Evolutionary conservation across 2,113 vertebrate genomes (phyloP), one percentile per base, ranked within the genome.

Genomic region (Eleginops maclovinus): DNA sequence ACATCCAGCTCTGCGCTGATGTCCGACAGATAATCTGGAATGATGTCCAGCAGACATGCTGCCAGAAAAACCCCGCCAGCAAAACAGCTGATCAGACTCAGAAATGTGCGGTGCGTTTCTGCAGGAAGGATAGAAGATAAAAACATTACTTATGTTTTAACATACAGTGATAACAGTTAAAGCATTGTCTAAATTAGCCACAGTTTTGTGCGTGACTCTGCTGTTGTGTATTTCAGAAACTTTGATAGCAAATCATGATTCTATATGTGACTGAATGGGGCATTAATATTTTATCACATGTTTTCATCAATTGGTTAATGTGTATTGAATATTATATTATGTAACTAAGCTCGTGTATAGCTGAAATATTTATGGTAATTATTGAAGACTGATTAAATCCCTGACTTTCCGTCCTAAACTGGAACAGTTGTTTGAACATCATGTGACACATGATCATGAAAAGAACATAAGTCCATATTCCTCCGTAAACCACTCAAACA

Each of bases 1-100:
- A 58, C 75, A 1, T 81, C 28, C 80, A 96, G 85, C 68, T 91
- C 93, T 0, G 40, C n/a, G 2, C 58, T 91, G 58, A 96, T 95
- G 88, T 95, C 94, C 1, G 91, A 88, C 79, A 96, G 85, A 74
- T 96, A 96, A 85, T 96, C 95, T 11, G 96, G 96, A 78, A 96
- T 91, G 74, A 96, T 94, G 90, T 96, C 96, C 36, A 96, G 90
- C n/a, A 96, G 85, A 94, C 96, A 96, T 63, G 96, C 93, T 17
- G 95, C 92, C 63, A 96, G 88, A 78, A 96, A 96, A 53, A 96
- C 95, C 0, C 96, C 95, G 0, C 95, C 96, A 0, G 96, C 96
- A 58, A 95, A 94, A 68, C 95, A 96, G 92, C 95, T 96, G 79
- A 95, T 94, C n/a, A 96, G 86, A 78, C 95, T 95, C 78, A 95